phyloP scores from a whole-genome alignment of 2,888 invertebrate genomes.

The Parnassius smintheus region DNA sequence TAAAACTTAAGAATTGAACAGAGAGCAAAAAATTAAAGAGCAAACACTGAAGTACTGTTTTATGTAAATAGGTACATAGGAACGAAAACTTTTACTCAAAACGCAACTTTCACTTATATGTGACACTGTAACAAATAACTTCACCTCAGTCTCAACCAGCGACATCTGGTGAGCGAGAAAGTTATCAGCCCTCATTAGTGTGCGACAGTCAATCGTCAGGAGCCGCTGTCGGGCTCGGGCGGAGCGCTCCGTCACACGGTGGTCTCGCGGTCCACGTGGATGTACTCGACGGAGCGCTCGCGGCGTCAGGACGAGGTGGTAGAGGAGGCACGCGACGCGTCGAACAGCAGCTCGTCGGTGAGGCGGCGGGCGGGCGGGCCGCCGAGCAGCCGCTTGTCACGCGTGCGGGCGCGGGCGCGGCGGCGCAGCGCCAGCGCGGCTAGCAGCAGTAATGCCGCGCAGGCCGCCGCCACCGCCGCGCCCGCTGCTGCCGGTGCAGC shows the following conservation, averaged over 20 bases:
- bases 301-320: constrained; percentile 92
- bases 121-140: too few species aligned
- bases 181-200: too few species aligned
- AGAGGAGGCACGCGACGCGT: constrained; percentile 79
- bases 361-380: constrained; percentile 83
- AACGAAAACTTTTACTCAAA: too few species aligned
- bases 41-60: too few species aligned
- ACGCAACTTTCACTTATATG: too few species aligned
- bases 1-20: too few species aligned
- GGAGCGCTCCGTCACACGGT: constrained; percentile 86
- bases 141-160: too few species aligned
- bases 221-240: constrained; percentile 27
- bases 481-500: constrained; percentile 83
- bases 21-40: too few species aligned
- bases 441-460: constrained; percentile 54
- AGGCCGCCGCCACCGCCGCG: constrained; percentile 63
- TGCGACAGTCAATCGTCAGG: background rate
- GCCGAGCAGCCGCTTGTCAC: constrained; percentile 81
- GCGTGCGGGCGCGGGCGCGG: constrained; percentile 74
- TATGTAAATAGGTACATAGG: too few species aligned
- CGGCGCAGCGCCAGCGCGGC: constrained; percentile 80
- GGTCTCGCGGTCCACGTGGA: constrained; percentile 95
- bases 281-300: constrained; percentile 94
- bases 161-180: too few species aligned
- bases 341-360: constrained; percentile 86